Base-by-base conservation (phyloP, 1,140 invertebrate genomes). In the Brachionus rotundiformis region DNA sequence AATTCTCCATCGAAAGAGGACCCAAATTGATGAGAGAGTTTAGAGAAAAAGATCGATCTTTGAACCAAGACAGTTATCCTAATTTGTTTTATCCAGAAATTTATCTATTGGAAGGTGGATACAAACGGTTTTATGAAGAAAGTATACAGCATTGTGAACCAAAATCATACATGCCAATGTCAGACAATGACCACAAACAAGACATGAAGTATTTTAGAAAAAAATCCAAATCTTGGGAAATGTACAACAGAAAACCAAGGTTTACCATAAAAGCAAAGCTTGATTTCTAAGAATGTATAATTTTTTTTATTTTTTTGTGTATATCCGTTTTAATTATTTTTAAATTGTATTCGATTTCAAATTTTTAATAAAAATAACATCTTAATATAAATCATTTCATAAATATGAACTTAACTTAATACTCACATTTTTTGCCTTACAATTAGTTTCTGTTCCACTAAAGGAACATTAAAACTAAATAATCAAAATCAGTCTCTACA, bases 1-100 rank as follows among this genome's bases (percentile, higher is more conserved):
- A 99, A 89, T 99, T 98, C 88, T 98, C 95, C 0, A 93, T 94
- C 80, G 93, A 98, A 88, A 90, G 97, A 61, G 97, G 94, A 33
- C 97, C 97, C 2, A 93, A 91, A 84, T 89, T 98, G 16, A 77
- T 77, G 73, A 49, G 73, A 54, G 73, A 77, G 49, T 49, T 99
- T 4, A 91, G 97, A 0, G 92, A 92, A 59, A 88, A 91, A 16
- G 97, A 99, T 87, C 90, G 97, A 1, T 89, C 91, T 59, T 86
- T 90, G 1, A 96, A 98, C 86, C 91, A 91, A 65, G 92, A 93
- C 44, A 90, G 90, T 71, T 99, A 98, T 87, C 97, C 97, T 0
- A 89, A 90, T 0, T 89, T 99, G 0, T 90, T 93, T 84, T 97
- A 96, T 89, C 96, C 96, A 0, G 97, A 99, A 87, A 89, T 98